phyloP scores from a whole-genome alignment of 2,888 invertebrate genomes.

The Parnassius mnemosyne region DNA sequence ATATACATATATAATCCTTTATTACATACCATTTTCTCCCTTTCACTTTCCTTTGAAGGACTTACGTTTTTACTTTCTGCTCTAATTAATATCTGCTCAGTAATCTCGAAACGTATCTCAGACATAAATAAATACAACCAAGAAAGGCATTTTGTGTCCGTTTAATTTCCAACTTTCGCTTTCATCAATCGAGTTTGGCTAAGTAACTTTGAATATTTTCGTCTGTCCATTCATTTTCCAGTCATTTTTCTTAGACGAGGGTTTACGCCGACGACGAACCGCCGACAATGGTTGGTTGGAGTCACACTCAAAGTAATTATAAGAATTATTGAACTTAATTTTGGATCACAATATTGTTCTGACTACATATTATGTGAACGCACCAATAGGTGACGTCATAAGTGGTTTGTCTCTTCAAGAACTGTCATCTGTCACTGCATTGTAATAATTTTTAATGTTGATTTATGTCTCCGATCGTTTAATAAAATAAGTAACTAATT shows the following conservation, averaged over 20 bases:
- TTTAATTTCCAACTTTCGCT: slow-evolving; percentile 19
- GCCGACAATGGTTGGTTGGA: neutral
- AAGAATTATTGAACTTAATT: slow-evolving; percentile 11
- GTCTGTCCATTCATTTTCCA: neutral
- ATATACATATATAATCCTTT: no score
- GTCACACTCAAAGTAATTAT: slow-evolving; percentile 20
- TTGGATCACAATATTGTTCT: slow-evolving; percentile 1
- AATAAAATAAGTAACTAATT: no score
- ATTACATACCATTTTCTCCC: no score
- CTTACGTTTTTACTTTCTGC: neutral
- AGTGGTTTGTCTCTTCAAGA: no score
- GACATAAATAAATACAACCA: slow-evolving; percentile 15
- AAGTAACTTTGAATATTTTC: slow-evolving; percentile 16
- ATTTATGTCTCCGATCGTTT: no score
- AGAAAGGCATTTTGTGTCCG: slow-evolving; percentile 7
- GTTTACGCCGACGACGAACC: neutral
- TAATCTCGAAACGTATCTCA: slow-evolving; percentile 9
- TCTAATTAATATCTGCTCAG: neutral
- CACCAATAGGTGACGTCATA: no score
- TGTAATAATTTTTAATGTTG: no score
- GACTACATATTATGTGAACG: no score
- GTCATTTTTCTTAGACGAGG: slow-evolving; percentile 4
- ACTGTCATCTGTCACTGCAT: no score
- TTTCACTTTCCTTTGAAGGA: no score
- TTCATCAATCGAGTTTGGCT: slow-evolving; percentile 20